Evolutionary conservation across 1,140 invertebrate genomes (phyloP), one percentile per base, ranked within the genome.

Genomic region (Cheumatopsyche charites): DNA sequence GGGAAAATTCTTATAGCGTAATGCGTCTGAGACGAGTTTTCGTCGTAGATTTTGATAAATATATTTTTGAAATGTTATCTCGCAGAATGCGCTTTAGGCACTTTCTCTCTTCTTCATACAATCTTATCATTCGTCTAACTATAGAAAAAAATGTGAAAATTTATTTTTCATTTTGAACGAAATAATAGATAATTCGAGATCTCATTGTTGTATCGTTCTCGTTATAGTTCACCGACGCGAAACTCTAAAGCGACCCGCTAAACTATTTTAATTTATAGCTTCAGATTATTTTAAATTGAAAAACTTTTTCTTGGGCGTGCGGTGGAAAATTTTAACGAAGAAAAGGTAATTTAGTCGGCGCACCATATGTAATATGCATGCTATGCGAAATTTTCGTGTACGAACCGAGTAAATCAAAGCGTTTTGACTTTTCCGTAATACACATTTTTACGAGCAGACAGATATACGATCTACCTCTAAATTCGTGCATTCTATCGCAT

Each of bases 271-370:
- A 58, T 58, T 58, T 58, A 58, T 58, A 21, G 55, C 21, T 5
- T 36, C 19, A 58, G 55, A 58, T 58, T 58, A 58, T 58, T 58
- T 58, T 58, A 25, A 58, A 58, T 58, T 58, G 55, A 58, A 58
- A 58, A 58, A 58, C 21, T 58, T 58, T 58, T 58, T 58, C 55
- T 9, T 13, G 21, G 7, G 23, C 13, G 23, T 9, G 11, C 11
- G 7, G 23, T n/a, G 23, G 55, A 58, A 58, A 58, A 58, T 58
- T 58, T 58, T 58, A 58, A 58, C 55, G 55, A 58, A 58, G 55
- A 58, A 58, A 58, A 25, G 55, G 55, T 23, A 58, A 58, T 58
- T 58, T 58, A 58, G 21, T 19, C 29, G 29, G 55, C 55, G 21
- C 55, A 58, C 19, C 17, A 12, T 25, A 7, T n/a, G n/a, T n/a